Evolutionary conservation across 2,113 vertebrate genomes (phyloP).

Genomic region (Uropsilus gracilis): DNA sequence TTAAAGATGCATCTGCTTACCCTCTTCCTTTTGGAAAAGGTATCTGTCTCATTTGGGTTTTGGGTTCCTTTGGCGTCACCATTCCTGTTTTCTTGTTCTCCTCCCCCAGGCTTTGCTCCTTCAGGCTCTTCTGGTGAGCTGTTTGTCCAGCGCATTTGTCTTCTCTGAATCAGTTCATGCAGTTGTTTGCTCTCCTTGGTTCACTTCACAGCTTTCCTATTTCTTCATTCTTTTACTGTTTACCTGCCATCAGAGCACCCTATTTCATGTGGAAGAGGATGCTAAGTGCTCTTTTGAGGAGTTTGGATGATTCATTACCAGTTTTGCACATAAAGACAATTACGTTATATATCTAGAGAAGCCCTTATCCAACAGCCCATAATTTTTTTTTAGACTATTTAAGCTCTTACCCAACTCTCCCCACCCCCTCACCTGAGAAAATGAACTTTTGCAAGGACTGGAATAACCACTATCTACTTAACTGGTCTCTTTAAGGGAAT

Average conservation of each 20-base stretch:
- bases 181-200: not conserved
- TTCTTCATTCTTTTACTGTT: not conserved
- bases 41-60: not conserved
- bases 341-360: not conserved
- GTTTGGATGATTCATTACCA: not conserved
- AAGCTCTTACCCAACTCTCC: not conserved
- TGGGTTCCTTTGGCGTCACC: constrained; percentile 1
- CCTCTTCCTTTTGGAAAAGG: not conserved
- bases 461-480: not conserved
- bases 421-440: not conserved
- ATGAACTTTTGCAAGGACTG: not conserved
- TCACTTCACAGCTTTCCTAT: not conserved
- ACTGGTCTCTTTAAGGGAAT: not conserved
- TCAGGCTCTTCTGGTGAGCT: not conserved
- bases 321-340: not conserved
- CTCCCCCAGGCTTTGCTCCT: not conserved
- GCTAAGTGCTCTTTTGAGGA: not conserved
- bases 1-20: constrained; percentile 3
- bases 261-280: not conserved
- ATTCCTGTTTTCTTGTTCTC: not conserved
- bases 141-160: not conserved
- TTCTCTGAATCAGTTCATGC: constrained; percentile 23
- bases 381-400: not conserved
- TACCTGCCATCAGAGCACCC: not conserved
- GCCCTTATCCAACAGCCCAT: not conserved